Base-by-base conservation (phyloP, 2,888 invertebrate genomes). In the Dexiosoma caninum region DNA sequence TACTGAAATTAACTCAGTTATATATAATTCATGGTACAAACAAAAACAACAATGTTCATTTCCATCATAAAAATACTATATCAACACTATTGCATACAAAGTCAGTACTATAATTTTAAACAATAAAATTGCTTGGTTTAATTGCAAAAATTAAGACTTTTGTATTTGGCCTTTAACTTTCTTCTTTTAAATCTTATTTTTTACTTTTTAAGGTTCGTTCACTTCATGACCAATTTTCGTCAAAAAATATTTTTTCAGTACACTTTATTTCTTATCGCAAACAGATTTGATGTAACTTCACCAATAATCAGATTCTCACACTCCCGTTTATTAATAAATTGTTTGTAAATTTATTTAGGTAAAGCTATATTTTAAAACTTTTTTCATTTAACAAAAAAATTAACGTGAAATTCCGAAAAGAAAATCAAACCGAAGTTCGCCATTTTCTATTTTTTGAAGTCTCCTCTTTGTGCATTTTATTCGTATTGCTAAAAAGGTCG, bases 351-450 rank as follows among this genome's bases (percentile, higher is more conserved):
- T 37, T 8, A 40, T 75, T 70, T 75, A 49, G 12, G 7, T 42
- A 35, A 37, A 57, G 78, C 30, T 46, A 46, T 60, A 74, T 64
- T 83, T 69, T 69, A 35, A 35, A 57, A 44, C 55, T 67, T 82
- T 75, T 42, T n/a, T n/a, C n/a, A 76, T 70, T 84, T 72, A 67
- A 83, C 83, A 75, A 79, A 82, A 84, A 84, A 83, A 83, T 82
- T 84, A 83, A 84, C 74, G 71, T 83, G 51, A 84, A 83, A 83
- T 83, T 81, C 83, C 82, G 83, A 84, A 86, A 85, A 82, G 84
- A 85, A 85, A 85, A 85, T 85, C 85, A 85, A 76, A 84, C 84
- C 75, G 74, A 79, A 64, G 74, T 85, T 85, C 86, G 86, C 86
- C 86, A 86, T 86, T 85, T 86, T 86, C 84, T 85, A 85, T 84